Evolutionary conservation across 2,797 vertebrate genomes (phyloP), one percentile per base, ranked within the genome.

Genomic region (Danio jaintianensis): DNA sequence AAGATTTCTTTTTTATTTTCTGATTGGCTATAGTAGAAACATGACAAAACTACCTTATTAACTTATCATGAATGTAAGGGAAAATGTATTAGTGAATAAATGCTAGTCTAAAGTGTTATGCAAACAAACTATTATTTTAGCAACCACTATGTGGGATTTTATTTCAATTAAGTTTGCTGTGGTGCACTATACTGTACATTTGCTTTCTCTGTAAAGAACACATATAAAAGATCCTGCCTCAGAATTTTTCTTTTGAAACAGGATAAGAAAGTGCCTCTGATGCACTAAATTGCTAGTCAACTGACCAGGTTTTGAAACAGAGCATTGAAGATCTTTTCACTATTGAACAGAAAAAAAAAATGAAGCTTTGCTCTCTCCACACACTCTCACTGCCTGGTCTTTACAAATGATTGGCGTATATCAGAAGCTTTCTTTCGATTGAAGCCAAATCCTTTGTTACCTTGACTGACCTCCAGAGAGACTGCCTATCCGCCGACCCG

Each of bases 401-500:
- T 78, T 69, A 70, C 12, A 61, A 58, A 68, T 61, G 8, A 43
- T 48, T 56, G 47, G 15, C 72, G 20, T 48, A 22, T 20, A 72
- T 64, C 59, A 36, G n/a, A 58, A 58, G 38, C 62, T 53, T 59
- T 10, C 43, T 78, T 20, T 55, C 66, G 70, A 75, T 18, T 69
- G 47, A 16, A 36, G 56, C 29, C 56, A 72, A 80, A 59, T 36
- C 20, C 50, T 63, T 80, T 77, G 75, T 61, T 43, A 42, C 68
- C 55, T 45, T 73, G 73, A 67, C 67, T 78, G 73, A 73, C 67
- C 73, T 84, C 43, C 20, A 66, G 55, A 66, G 67, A 68, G 62
- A 38, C 15, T 8, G 52, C 18, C 66, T 61, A 18, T 22, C 42
- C 29, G 0, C 64, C 58, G 61, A 85, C 68, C 81, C 70, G 53